phyloP scores from a whole-genome alignment of 1,140 invertebrate species.

The Diachasma alloeum region DNA sequence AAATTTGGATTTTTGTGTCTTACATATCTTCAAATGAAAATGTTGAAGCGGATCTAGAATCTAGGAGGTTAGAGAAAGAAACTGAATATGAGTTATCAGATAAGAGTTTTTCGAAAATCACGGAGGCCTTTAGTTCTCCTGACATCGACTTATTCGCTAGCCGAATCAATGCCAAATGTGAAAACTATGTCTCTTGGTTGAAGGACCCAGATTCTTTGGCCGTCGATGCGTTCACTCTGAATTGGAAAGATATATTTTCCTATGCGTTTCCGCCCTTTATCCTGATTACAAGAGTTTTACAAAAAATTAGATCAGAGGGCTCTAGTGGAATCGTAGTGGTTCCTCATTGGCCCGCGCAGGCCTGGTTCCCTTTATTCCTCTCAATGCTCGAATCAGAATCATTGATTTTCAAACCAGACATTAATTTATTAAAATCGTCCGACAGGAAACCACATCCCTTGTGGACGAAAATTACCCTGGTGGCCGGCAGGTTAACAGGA shows the following conservation, averaged over 20 bases:
- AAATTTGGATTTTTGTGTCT: conserved; percentile 19
- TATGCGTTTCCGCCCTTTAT: conserved; percentile 40
- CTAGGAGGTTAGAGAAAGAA: conserved; percentile 17
- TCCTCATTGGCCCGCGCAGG: conserved; percentile 22
- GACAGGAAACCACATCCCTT: background rate
- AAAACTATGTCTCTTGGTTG: conserved; percentile 38
- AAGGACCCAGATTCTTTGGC: conserved; percentile 35
- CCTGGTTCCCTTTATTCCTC: conserved; percentile 24
- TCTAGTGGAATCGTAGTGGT: conserved; percentile 27
- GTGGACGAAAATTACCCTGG: background rate
- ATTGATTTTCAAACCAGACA: background rate
- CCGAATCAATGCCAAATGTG: conserved; percentile 40
- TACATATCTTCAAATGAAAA: conserved; percentile 27
- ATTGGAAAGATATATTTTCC: conserved; percentile 33
- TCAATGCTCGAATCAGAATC: background rate
- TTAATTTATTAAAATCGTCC: background rate
- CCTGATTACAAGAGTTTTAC: conserved; percentile 32
- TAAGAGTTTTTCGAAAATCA: conserved; percentile 27
- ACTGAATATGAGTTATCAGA: conserved; percentile 25
- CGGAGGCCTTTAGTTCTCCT: conserved; percentile 26
- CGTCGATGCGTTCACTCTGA: conserved; percentile 44
- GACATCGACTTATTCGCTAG: conserved; percentile 41
- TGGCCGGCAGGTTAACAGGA: conserved; percentile 1
- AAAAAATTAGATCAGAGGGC: conserved; percentile 27
- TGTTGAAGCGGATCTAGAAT: conserved; percentile 25